These are phyloP conservation scores for Mohoua ochrocephala DNA, from an alignment of 2,113 vertebrate species.

Conservation along the genomic window DNA sequence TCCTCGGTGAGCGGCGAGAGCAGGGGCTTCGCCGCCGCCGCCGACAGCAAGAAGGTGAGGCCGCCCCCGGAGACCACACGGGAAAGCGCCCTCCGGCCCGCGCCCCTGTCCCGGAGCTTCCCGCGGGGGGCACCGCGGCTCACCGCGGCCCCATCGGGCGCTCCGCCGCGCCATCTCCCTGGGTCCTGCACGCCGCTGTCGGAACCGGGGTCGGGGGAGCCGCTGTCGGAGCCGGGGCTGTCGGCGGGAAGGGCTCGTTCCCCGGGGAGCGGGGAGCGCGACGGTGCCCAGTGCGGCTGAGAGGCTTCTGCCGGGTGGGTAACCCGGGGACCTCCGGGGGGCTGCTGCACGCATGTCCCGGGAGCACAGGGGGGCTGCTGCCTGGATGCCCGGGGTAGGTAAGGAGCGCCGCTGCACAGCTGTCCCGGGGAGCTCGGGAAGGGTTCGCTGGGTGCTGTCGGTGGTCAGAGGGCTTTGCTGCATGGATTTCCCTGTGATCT, in stretches of 20 bases:
- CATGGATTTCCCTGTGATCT: not conserved
- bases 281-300: not conserved
- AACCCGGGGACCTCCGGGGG: accelerated
- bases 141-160: not conserved
- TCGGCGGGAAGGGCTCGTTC: not conserved
- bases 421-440: not conserved
- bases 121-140: not conserved
- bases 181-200: not conserved
- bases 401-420: not conserved
- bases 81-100: not conserved
- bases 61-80: not conserved
- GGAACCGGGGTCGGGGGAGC: not conserved
- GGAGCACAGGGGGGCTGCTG: not conserved
- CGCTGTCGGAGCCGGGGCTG: not conserved
- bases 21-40: constrained; percentile 51
- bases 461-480: not conserved
- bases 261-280: not conserved
- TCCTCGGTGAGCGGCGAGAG: constrained; percentile 71
- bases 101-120: not conserved
- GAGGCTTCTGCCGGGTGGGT: not conserved
- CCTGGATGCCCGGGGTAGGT: not conserved
- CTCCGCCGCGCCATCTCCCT: too few species aligned
- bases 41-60: constrained; percentile 73
- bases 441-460: not conserved
- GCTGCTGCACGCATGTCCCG: not conserved